phyloP scores from a whole-genome alignment of 2,113 vertebrate genomes.

The Azemiops feae region DNA sequence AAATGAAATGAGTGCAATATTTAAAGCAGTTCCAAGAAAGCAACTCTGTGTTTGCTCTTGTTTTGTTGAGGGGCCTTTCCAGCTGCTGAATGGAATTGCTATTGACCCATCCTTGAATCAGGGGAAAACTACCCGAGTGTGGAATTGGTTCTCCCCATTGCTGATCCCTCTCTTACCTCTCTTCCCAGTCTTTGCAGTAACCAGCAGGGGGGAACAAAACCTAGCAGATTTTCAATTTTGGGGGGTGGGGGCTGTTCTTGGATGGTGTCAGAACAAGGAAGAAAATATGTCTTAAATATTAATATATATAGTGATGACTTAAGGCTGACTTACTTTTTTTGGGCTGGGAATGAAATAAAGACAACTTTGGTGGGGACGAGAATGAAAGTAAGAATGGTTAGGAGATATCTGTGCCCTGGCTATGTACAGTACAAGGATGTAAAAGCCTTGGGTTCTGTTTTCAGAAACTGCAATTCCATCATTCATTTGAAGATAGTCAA shows the following conservation, averaged over 20 bases:
- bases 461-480: background rate
- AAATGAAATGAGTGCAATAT: background rate
- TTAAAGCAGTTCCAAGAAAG: background rate
- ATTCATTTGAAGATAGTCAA: too few species aligned
- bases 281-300: background rate
- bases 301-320: background rate
- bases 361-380: background rate
- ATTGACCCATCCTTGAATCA: background rate
- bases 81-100: background rate
- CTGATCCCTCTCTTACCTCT: background rate
- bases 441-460: background rate
- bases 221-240: background rate
- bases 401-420: background rate
- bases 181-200: background rate
- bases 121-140: background rate
- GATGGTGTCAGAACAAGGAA: too few species aligned
- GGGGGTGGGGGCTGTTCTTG: too few species aligned
- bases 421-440: background rate
- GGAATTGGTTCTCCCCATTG: background rate
- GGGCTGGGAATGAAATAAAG: background rate
- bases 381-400: background rate
- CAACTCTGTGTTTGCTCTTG: background rate
- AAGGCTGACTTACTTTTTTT: background rate
- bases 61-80: background rate
- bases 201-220: background rate